phyloP scores from a whole-genome alignment of 2,888 invertebrate species.

The Phasia obesa region DNA sequence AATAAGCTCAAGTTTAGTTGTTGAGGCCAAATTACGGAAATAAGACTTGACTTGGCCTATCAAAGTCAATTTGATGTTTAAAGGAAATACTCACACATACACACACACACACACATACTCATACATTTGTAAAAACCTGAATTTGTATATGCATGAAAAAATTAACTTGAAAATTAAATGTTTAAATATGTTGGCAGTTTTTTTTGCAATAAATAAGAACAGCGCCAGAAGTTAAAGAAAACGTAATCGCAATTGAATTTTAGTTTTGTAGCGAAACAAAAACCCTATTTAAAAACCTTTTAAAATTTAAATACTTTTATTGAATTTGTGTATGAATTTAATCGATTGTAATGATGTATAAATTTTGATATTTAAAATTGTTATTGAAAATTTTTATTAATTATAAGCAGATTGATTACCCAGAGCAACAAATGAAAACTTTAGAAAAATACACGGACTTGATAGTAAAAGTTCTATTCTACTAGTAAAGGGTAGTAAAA shows the following conservation, averaged over 20 bases:
- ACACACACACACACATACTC: not conserved
- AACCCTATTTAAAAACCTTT: too few species aligned
- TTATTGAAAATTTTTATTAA: too few species aligned
- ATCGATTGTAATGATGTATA: too few species aligned
- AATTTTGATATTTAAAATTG: too few species aligned
- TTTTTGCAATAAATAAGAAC: not conserved
- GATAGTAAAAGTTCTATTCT: too few species aligned
- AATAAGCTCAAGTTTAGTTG: slow-evolving; percentile 64
- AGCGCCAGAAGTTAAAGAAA: slow-evolving; percentile 22
- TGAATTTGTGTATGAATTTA: too few species aligned
- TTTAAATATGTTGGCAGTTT: not conserved
- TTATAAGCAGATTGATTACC: too few species aligned
- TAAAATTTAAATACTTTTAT: too few species aligned
- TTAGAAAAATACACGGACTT: too few species aligned
- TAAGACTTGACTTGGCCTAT: slow-evolving; percentile 56
- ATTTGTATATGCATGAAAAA: not conserved
- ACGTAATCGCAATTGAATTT: slow-evolving; percentile 17
- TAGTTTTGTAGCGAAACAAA: not conserved
- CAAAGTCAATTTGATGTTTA: slow-evolving; percentile 59
- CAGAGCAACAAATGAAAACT: too few species aligned
- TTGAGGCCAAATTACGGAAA: slow-evolving; percentile 67
- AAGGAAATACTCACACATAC: slow-evolving; percentile 17
- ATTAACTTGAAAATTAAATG: slow-evolving; percentile 1
- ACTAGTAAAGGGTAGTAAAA: too few species aligned
- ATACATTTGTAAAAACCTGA: too few species aligned